Evolutionary conservation across 2,888 invertebrate species (phyloP).

Genomic region (Trachelus stipa): DNA sequence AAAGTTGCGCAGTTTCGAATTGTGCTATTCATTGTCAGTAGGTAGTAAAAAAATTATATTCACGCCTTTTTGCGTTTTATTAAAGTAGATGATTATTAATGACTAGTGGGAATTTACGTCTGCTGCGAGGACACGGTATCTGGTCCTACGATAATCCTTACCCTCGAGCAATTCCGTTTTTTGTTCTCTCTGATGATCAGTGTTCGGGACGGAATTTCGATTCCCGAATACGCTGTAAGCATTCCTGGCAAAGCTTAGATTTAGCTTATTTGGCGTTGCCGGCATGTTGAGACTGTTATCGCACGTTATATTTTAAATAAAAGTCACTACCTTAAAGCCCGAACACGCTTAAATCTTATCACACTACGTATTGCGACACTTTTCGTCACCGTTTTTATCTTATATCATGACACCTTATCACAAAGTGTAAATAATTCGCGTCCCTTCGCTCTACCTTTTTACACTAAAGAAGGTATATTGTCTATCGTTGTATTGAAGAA

Average conservation of each 20-base stretch:
- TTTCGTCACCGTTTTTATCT: background rate
- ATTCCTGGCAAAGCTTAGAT: slow-evolving; percentile 65
- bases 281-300: slow-evolving; percentile 51
- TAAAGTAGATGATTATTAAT: background rate
- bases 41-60: background rate
- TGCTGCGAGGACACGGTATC: background rate
- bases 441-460: background rate
- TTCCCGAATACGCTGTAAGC: slow-evolving; percentile 64
- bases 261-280: slow-evolving; percentile 64
- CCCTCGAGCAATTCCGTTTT: slow-evolving; percentile 66
- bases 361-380: background rate
- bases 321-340: background rate
- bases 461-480: background rate
- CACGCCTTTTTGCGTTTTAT: background rate
- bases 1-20: background rate
- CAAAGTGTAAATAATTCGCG: background rate
- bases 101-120: background rate
- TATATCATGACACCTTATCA: background rate
- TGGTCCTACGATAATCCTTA: slow-evolving; percentile 41
- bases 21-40: background rate
- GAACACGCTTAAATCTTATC: background rate
- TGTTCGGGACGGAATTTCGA: slow-evolving; percentile 45
- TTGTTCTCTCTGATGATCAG: slow-evolving; percentile 61
- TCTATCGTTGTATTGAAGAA: background rate
- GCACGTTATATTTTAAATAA: background rate